phyloP scores from a whole-genome alignment of 2,888 invertebrate species.

The Cremastinae sp. region DNA sequence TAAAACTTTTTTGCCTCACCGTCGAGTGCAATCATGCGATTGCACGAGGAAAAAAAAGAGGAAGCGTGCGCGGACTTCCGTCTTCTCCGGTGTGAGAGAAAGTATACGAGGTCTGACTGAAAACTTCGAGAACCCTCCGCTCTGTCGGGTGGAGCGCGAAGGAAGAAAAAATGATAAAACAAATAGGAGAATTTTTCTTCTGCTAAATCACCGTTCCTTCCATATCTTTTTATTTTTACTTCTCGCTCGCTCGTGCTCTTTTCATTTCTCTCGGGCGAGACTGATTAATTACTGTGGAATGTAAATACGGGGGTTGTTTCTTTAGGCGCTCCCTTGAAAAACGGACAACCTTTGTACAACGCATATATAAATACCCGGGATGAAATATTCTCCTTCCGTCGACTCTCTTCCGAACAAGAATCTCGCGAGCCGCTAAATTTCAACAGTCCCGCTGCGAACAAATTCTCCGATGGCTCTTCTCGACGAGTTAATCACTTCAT shows the following conservation, averaged over 20 bases:
- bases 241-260: conserved; percentile 25
- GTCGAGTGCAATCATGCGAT: conserved; percentile 51
- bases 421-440: conserved; percentile 64
- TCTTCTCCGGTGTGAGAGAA: background rate
- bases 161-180: conserved; percentile 53
- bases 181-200: conserved; percentile 64
- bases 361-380: conserved; percentile 1
- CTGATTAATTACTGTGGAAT: conserved; percentile 72
- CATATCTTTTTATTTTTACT: conserved; percentile 14
- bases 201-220: conserved; percentile 57
- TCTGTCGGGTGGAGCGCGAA: conserved; percentile 27
- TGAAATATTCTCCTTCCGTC: conserved; percentile 11
- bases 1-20: conserved; percentile 26
- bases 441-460: conserved; percentile 63
- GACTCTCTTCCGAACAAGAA: background rate
- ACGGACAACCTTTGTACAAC: conserved; percentile 52
- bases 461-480: conserved; percentile 43
- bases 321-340: conserved; percentile 69
- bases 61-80: conserved; percentile 49
- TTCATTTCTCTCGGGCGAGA: conserved; percentile 47
- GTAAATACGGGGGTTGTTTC: conserved; percentile 69
- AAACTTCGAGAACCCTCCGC: conserved; percentile 30
- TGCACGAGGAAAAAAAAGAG: conserved; percentile 50
- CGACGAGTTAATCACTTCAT: conserved; percentile 63
- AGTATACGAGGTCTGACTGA: conserved; percentile 21